Base-by-base conservation (phyloP, 2,888 invertebrate species). In the Rhamphomyia laevipes region DNA sequence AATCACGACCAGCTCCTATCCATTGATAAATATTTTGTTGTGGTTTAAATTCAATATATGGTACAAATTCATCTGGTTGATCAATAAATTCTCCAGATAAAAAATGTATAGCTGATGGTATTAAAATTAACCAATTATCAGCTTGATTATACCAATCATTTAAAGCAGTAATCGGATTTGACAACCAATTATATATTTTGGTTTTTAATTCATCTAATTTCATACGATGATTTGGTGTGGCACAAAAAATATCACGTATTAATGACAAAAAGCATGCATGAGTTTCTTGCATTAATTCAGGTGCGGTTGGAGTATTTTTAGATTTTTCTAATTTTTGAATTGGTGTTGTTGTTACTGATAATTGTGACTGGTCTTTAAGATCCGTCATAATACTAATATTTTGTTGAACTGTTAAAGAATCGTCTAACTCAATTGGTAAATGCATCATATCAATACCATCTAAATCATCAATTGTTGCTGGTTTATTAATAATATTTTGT, bases 1-100 rank as follows among this genome's bases (percentile, higher is more conserved):
- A 84, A 66, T 95, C 94, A 6, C 94, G 76, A 0, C 93, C 93
- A 7, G 90, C 90, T 2, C 94, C 94, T 52, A 94, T 94, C 95
- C 95, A 95, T 61, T 68, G 68, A 54, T 70, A 69, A 51, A 78
- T 78, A 63, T 82, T 80, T 53, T 81, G 67, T 52, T 77, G 76
- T 2, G 78, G 73, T 65, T 91, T 87, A 71, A 82, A 88, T 66
- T 91, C 91, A 60, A 92, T 76, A 61, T 86, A 90, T 4, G 92
- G 91, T 31, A 91, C 87, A 74, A 87, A 92, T 62, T 90, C 89
- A 31, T 87, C 84, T 0, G 90, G 85, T 61, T 85, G 81, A 46
- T 81, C 79, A n/a, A 81, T 76, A 61, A 82, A 81, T 62, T 88
- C 88, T 0, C 91, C 91, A 17, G 87, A 83, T 10, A 92, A 73